phyloP scores from a whole-genome alignment of 2,113 vertebrate species.

The Thermophis baileyi region DNA sequence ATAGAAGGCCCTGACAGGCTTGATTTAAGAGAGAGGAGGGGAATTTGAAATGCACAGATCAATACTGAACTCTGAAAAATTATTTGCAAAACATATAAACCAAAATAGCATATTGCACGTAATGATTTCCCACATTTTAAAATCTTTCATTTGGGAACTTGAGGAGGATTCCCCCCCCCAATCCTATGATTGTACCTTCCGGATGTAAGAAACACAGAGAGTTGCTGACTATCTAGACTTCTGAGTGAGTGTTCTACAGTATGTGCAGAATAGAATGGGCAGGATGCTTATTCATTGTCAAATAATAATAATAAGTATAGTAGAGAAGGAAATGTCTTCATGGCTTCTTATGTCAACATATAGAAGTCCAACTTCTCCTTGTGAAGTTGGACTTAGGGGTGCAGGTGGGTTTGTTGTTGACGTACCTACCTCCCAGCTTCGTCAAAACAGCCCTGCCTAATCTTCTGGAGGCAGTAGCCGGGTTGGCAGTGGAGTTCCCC shows the following conservation, averaged over 20 bases:
- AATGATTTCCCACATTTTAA: not conserved
- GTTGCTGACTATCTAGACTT: not conserved
- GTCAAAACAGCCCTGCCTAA: too few relatives aligned
- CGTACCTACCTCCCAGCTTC: too few relatives aligned
- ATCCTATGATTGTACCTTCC: not conserved
- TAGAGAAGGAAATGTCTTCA: not conserved
- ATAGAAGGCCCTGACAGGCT: not conserved
- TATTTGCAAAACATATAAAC: not conserved
- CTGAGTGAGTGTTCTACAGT: not conserved
- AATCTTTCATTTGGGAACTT: not conserved
- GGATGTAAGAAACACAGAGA: too few relatives aligned
- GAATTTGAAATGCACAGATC: not conserved
- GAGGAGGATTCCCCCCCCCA: not conserved
- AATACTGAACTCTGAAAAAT: not conserved
- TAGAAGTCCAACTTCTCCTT: not conserved
- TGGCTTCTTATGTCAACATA: not conserved
- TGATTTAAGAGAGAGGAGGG: not conserved
- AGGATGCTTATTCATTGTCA: not conserved
- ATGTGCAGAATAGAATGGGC: not conserved
- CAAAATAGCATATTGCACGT: not conserved
- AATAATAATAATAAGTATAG: not conserved
- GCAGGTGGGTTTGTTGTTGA: too few relatives aligned
- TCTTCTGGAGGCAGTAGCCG: too few relatives aligned
- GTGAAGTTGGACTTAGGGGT: too few relatives aligned
- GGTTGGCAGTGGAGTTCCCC: too few relatives aligned